phyloP scores from a whole-genome alignment of 1,140 invertebrate species.

The Chrysomallon squamiferum region DNA sequence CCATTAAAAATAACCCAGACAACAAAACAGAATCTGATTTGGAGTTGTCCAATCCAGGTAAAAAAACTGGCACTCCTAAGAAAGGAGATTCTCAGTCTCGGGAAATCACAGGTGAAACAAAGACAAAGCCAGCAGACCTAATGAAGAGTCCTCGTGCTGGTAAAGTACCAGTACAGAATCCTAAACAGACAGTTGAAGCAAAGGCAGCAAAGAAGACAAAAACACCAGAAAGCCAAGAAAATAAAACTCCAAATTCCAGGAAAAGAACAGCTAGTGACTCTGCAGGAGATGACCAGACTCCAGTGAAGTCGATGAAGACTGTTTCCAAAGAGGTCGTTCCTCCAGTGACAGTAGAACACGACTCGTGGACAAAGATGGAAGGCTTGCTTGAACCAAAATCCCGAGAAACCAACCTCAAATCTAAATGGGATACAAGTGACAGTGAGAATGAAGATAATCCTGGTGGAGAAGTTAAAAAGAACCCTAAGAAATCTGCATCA shows the following conservation, averaged over 20 bases:
- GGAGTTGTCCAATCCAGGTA: neutral
- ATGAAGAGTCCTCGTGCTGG: neutral
- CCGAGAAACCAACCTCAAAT: constrained; percentile 43
- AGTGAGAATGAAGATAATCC: constrained; percentile 46
- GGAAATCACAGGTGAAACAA: neutral
- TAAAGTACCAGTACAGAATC: neutral
- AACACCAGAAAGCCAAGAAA: constrained; percentile 19
- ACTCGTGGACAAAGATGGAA: constrained; percentile 57
- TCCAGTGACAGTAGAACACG: constrained; percentile 19
- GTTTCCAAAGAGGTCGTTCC: neutral
- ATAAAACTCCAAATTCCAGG: constrained; percentile 3
- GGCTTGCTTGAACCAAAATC: constrained; percentile 42
- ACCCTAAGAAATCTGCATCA: constrained; percentile 15
- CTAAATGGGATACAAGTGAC: constrained; percentile 59
- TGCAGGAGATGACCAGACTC: constrained; percentile 13
- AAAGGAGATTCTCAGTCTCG: neutral
- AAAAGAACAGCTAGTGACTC: constrained; percentile 18
- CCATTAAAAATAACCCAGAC: neutral
- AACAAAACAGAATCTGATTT: neutral
- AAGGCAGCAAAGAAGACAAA: constrained; percentile 1
- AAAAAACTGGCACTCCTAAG: neutral
- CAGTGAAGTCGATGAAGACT: constrained; percentile 17
- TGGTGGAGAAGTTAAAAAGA: constrained; percentile 10
- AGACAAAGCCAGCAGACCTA: neutral
- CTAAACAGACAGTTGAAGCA: neutral